Percentiles rank a stretch among this genome's conserved stretches.
These are phyloP conservation scores for Pyrochroa serraticornis DNA, from an alignment of 2,888 invertebrate genomes.

Conservation along the genomic window DNA sequence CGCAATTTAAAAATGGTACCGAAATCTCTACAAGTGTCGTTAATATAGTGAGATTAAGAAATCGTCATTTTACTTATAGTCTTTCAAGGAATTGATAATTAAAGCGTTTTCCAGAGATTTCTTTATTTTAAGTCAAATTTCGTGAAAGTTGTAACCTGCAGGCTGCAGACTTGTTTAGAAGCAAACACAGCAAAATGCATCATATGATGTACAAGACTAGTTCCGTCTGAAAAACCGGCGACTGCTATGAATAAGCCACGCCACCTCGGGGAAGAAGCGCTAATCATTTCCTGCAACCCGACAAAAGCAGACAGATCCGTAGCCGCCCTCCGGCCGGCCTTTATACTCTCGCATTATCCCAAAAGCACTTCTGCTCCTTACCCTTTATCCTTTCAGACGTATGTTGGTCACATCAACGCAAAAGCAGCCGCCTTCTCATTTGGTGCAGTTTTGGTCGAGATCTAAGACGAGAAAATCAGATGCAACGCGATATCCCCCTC, in stretches of 20 bases:
- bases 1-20: no score
- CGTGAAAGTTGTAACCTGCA: no score
- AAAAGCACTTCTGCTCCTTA: slow-evolving; percentile 29
- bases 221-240: slow-evolving; percentile 16
- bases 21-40: no score
- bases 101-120: no score
- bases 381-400: slow-evolving; percentile 34
- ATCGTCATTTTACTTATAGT: no score
- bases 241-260: slow-evolving; percentile 19
- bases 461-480: slow-evolving; percentile 16
- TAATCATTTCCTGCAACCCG: slow-evolving; percentile 38
- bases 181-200: no score
- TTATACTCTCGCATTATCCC: slow-evolving; percentile 37
- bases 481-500: slow-evolving; percentile 21
- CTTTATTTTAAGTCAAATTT: no score
- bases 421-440: slow-evolving; percentile 4
- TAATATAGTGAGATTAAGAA: no score
- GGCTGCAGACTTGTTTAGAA: no score
- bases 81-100: no score
- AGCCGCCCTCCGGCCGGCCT: slow-evolving; percentile 33
- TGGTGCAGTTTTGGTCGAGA: slow-evolving; percentile 5
- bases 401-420: slow-evolving; percentile 31
- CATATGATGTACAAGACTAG: not conserved
- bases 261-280: slow-evolving; percentile 36
- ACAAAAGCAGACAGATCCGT: slow-evolving; percentile 33